These are phyloP conservation scores for Hypocryptadius cinnamomeus DNA, from an alignment of 2,113 vertebrate species.

Conservation along the genomic window DNA sequence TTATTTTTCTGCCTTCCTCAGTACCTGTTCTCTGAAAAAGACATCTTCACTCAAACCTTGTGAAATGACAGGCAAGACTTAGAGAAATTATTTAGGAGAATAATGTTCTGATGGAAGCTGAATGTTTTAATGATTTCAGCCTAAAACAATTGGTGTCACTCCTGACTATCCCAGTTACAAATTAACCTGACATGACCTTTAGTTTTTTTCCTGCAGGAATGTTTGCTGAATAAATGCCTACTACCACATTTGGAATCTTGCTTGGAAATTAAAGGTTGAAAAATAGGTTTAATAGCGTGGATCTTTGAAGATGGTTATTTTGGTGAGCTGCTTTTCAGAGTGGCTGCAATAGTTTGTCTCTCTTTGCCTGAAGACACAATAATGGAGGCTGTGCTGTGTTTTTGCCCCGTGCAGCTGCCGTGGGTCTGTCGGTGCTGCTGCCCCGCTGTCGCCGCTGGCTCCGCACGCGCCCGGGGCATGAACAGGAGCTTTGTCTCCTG, in stretches of 20 bases:
- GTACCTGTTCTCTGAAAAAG: neutral
- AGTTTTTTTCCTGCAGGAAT: neutral
- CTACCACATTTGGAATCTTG: neutral
- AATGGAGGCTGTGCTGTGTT: neutral
- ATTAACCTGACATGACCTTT: slow-evolving; percentile 28
- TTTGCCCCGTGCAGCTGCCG: neutral
- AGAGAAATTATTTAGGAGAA: neutral
- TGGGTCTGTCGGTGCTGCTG: neutral
- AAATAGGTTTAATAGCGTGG: neutral
- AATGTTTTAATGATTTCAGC: neutral
- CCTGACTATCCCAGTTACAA: slow-evolving; percentile 8
- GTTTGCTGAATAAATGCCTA: slow-evolving; percentile 5
- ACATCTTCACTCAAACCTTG: neutral
- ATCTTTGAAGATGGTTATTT: neutral
- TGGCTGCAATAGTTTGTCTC: neutral
- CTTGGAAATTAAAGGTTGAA: neutral
- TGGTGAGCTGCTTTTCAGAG: neutral
- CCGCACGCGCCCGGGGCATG: neutral
- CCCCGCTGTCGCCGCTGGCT: neutral
- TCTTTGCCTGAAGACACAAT: neutral
- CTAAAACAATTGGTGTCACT: neutral
- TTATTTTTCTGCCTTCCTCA: neutral
- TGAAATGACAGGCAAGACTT: neutral
- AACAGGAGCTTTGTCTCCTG: neutral
- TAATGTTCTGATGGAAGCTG: neutral